A percentile compares a stretch with the other conserved stretches of the same genome.
phyloP scores from a whole-genome alignment of 2,888 invertebrate species.

The Drosophila putrida region DNA sequence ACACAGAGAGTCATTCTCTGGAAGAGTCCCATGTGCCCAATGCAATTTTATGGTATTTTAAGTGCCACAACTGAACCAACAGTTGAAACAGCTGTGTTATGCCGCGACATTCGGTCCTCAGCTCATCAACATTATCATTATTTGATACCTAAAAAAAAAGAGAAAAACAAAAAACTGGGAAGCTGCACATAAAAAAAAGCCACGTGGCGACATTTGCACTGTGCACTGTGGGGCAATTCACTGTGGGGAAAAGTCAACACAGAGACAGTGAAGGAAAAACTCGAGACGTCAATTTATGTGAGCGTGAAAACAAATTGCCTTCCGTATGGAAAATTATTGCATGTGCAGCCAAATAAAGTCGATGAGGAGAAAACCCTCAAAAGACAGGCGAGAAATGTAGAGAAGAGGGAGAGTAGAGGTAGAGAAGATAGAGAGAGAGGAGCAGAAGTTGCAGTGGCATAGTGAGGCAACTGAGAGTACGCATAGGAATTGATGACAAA shows the following conservation, averaged over 20 bases:
- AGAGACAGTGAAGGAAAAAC: conserved; percentile 26
- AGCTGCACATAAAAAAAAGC: conserved; percentile 19
- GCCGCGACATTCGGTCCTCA: conserved; percentile 26
- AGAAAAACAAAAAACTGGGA: conserved; percentile 3
- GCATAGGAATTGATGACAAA: conserved; percentile 70
- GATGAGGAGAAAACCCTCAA: not conserved
- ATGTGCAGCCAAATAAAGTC: conserved; percentile 44
- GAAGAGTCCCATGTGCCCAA: conserved; percentile 61
- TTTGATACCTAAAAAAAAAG: conserved; percentile 30
- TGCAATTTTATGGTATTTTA: conserved; percentile 74
- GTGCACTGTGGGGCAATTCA: conserved; percentile 38
- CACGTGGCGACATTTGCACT: conserved; percentile 58
- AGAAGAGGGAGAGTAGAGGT: not conserved
- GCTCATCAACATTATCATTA: conserved; percentile 61
- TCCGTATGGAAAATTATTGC: conserved; percentile 74
- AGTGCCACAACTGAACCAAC: conserved; percentile 50
- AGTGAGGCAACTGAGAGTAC: conserved; percentile 28
- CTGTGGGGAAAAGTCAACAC: conserved; percentile 44
- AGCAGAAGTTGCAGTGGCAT: not conserved
- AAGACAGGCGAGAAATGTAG: not conserved
- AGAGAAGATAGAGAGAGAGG: not conserved
- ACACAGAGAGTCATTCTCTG: not conserved
- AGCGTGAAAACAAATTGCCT: conserved; percentile 74
- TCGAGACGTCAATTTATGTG: conserved; percentile 66
- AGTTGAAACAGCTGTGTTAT: conserved; percentile 45